A percentile compares a stretch with the other conserved stretches of the same genome.
Evolutionary conservation across 1,140 invertebrate genomes (phyloP).

Genomic region (Lepidotrigona ventralis): DNA sequence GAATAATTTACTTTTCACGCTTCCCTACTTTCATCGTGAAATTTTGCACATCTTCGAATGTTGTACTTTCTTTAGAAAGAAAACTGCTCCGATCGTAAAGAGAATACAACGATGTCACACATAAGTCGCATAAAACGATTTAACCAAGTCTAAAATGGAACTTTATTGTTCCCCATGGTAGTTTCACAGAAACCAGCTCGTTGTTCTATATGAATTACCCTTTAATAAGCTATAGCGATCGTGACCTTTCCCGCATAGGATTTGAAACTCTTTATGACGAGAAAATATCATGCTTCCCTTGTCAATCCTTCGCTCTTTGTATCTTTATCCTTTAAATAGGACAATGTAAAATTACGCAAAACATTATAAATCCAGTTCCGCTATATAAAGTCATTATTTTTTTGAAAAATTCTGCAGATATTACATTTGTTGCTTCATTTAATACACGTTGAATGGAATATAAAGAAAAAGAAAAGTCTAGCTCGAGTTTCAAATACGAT

Average conservation of each 20-base stretch:
- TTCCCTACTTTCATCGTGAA: background rate
- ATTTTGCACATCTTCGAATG: too few species aligned
- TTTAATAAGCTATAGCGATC: background rate
- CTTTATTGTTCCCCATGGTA: background rate
- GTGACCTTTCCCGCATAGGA: background rate
- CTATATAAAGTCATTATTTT: too few species aligned
- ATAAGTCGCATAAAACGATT: background rate
- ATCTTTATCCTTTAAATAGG: too few species aligned
- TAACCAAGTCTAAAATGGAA: background rate
- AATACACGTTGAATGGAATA: too few species aligned
- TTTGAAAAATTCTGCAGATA: too few species aligned
- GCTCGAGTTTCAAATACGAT: too few species aligned
- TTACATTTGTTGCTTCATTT: too few species aligned
- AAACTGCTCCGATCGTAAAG: background rate
- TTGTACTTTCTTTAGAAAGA: background rate
- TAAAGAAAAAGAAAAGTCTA: too few species aligned
- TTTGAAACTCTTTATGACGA: background rate
- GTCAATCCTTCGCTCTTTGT: too few species aligned
- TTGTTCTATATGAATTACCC: background rate
- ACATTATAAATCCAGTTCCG: too few species aligned
- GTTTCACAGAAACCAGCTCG: background rate
- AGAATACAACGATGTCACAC: background rate
- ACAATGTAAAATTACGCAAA: too few species aligned
- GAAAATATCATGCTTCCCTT: background rate
- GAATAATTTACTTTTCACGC: background rate